Evolutionary conservation across 2,797 vertebrate genomes (phyloP).

Genomic region (Phoebastria nigripes): DNA sequence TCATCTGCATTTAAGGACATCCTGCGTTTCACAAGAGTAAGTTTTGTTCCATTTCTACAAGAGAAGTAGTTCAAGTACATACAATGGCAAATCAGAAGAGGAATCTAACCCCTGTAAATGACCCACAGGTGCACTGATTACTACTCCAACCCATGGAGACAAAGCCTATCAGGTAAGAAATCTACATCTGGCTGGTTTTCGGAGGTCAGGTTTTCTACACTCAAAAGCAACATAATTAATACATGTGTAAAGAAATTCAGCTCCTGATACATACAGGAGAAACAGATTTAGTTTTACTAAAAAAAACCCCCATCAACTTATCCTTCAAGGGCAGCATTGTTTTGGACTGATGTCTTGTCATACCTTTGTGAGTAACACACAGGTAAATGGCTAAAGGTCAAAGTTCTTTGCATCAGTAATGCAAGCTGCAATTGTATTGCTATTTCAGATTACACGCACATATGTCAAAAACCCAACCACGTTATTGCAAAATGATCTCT

Average conservation of each 20-base stretch:
- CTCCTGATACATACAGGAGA: not conserved
- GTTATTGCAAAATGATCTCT: not conserved
- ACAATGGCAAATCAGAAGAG: not conserved
- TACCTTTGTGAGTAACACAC: not conserved
- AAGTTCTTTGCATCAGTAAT: not conserved
- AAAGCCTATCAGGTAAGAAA: not conserved
- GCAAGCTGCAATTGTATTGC: not conserved
- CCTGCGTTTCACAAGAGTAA: not conserved
- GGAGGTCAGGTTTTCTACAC: not conserved
- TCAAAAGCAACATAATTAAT: not conserved
- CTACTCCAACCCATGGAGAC: not conserved
- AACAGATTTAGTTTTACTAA: not conserved
- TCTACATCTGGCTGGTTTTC: not conserved
- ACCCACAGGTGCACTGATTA: not conserved
- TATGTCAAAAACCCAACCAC: not conserved
- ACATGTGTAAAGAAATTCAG: not conserved
- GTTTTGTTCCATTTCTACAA: not conserved
- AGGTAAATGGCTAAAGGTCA: not conserved
- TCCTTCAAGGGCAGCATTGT: not conserved
- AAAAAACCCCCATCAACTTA: not conserved
- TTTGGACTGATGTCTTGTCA: not conserved
- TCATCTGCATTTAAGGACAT: not conserved
- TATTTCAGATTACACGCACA: not conserved
- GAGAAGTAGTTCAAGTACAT: not conserved
- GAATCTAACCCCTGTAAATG: not conserved